Conservation (phyloP, 2,888 invertebrate species). For the Criorhina ranunculi region DNA sequence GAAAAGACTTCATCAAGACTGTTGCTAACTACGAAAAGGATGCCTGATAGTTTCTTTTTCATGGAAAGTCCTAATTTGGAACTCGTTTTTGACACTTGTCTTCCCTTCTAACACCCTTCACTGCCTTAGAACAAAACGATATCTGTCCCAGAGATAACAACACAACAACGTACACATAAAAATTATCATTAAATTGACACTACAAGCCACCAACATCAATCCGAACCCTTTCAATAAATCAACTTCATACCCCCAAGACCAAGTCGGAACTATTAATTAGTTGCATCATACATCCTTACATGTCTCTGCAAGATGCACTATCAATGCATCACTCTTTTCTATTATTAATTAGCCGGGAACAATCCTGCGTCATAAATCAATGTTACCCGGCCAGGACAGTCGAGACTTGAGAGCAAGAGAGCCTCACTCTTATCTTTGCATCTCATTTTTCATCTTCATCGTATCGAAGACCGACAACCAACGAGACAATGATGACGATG, state of each 20-base stretch:
- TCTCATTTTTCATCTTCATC: slow-evolving; percentile 72
- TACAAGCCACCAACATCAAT: slow-evolving; percentile 69
- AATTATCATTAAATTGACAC: slow-evolving; percentile 69
- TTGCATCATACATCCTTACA: slow-evolving; percentile 64
- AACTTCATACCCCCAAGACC: slow-evolving; percentile 40
- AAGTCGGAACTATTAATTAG: slow-evolving; percentile 68
- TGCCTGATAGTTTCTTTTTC: no score
- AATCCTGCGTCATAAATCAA: slow-evolving; percentile 73
- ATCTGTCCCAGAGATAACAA: slow-evolving; percentile 48
- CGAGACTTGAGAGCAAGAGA: slow-evolving; percentile 42
- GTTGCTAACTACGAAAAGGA: no score
- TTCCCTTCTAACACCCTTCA: no score
- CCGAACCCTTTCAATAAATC: slow-evolving; percentile 72
- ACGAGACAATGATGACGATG: slow-evolving; percentile 26
- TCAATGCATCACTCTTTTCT: slow-evolving; percentile 74
- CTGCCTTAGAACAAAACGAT: no score
- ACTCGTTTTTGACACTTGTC: no score
- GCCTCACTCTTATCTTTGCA: slow-evolving; percentile 60
- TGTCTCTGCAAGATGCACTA: slow-evolving; percentile 65
- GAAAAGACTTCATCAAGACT: no score
- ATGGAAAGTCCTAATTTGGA: no score
- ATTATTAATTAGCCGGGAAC: slow-evolving; percentile 74
- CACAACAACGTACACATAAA: slow-evolving; percentile 33
- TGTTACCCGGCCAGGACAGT: slow-evolving; percentile 49
- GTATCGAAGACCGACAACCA: slow-evolving; percentile 11